Evolutionary conservation across 2,113 vertebrate genomes (phyloP).

Genomic region (Axis porcinus): DNA sequence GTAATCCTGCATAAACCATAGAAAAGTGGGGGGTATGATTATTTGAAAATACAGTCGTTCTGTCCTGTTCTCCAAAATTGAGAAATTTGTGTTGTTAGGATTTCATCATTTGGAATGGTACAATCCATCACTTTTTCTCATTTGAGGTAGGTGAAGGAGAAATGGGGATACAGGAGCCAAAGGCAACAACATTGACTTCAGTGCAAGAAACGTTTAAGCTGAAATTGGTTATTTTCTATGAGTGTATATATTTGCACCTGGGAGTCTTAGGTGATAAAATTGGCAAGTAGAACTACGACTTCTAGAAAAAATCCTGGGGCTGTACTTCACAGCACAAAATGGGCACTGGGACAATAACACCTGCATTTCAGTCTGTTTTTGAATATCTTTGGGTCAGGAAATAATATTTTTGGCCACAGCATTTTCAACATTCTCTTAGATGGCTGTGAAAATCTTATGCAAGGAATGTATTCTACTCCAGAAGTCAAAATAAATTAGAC

Average conservation of each 20-base stretch:
- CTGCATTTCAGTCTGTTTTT: background rate
- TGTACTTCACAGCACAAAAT: background rate
- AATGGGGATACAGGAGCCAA: slow-evolving; percentile 11
- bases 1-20: background rate
- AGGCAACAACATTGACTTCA: slow-evolving; percentile 7
- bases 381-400: background rate
- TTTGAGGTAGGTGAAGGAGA: background rate
- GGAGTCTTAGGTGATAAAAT: slow-evolving; percentile 5
- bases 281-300: background rate
- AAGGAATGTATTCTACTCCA: background rate
- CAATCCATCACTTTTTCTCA: background rate
- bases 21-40: background rate
- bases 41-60: background rate
- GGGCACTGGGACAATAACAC: background rate
- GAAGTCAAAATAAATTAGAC: background rate
- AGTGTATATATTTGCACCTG: background rate
- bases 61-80: background rate
- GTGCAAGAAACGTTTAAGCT: background rate
- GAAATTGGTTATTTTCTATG: background rate
- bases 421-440: background rate
- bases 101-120: background rate
- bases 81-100: background rate
- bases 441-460: background rate
- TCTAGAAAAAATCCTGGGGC: background rate
- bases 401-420: background rate